Evolutionary conservation across 2,797 vertebrate species (phyloP).

Genomic region (Eospalax fontanierii): DNA sequence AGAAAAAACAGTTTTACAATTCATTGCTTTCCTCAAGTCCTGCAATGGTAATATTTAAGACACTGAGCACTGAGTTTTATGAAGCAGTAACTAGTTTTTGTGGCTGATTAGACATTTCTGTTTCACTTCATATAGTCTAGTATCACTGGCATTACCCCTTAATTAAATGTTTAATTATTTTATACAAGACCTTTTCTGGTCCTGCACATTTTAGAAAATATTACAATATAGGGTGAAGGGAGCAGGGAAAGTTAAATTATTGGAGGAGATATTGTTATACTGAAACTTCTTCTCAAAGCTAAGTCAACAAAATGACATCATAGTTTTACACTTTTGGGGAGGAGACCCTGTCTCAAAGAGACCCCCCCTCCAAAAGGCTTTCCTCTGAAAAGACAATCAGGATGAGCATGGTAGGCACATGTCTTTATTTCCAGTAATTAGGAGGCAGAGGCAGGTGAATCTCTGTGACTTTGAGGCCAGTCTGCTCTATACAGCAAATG

Average conservation of each 20-base stretch:
- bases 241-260: background rate
- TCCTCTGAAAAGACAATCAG: constrained; percentile 22
- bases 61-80: constrained; percentile 36
- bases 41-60: constrained; percentile 77
- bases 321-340: constrained; percentile 36
- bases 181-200: constrained; percentile 51
- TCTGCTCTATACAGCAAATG: background rate
- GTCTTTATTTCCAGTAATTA: too few relatives aligned
- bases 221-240: background rate
- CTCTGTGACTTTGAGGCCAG: too few relatives aligned
- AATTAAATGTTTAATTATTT: constrained; percentile 76
- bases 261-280: constrained; percentile 44
- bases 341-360: background rate
- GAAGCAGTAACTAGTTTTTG: constrained; percentile 75
- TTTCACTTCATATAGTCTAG: constrained; percentile 63
- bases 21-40: constrained; percentile 68
- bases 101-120: constrained; percentile 72
- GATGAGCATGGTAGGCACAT: too few relatives aligned
- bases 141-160: constrained; percentile 63
- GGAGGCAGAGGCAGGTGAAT: too few relatives aligned
- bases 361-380: background rate
- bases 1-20: constrained; percentile 70
- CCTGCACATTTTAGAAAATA: constrained; percentile 60
- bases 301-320: constrained; percentile 36
- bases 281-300: constrained; percentile 63